Evolutionary conservation across 2,113 vertebrate genomes (phyloP), one percentile per base, ranked within the genome.

Genomic region (Rattus norvegicus): DNA sequence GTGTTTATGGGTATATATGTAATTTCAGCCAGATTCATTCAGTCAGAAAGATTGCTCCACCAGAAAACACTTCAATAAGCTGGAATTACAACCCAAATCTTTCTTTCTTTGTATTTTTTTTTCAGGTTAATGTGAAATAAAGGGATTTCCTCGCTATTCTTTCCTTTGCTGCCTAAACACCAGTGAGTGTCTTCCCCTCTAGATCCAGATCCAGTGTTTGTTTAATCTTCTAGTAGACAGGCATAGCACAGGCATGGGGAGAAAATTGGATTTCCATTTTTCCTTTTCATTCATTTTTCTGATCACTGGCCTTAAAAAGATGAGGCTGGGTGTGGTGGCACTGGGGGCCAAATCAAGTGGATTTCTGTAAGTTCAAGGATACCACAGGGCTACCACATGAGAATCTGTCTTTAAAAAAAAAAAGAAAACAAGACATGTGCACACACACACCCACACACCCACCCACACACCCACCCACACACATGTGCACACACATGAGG

Each of bases 1-100:
- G 79, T 88, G 83, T 95, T 97, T 97, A 97, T 93, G 94, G 88
- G 72, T 89, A 88, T 63, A 93, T 85, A 94, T 95, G 54, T 94
- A 96, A 97, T 97, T 96, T 93, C 63, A 77, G 65, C 54, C 24
- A 76, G 70, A 84, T 89, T 96, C 90, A 90, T 97, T 95, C 95
- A 94, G 95, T 91, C 93, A 95, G 85, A 91, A 97, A 97, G 84
- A 96, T 97, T 97, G 91, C 91, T 97, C 95, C 97, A 79, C 91
- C 90, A 97, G 92, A 94, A 97, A 97, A 96, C 43, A 77, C 80
- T 97, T 96, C 95, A 94, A 96, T 96, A 97, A 95, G 65, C 52
- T 90, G 95, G 93, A 96, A 97, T 96, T 97, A 96, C 96, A 97
- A 85, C 93, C 61, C 94, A 92, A 97, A 93, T 96, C 93, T 87